Conservation (phyloP, 2,797 vertebrate species). For the Epinephelus malabaricus region DNA sequence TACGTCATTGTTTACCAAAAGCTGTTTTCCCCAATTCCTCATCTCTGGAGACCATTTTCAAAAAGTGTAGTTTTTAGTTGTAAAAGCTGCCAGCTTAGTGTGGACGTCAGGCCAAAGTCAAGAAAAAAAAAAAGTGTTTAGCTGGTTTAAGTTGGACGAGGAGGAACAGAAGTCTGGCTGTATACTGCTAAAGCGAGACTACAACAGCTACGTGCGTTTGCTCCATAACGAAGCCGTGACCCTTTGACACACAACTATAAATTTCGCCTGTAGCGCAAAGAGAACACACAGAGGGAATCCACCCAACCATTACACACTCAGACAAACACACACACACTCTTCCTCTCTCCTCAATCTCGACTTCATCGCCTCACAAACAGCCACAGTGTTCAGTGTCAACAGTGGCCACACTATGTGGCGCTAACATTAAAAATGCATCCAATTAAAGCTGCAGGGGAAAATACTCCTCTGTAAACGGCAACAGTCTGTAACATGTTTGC, state of each 20-base stretch:
- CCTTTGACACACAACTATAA: conserved; percentile 20
- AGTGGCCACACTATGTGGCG: conserved; percentile 59
- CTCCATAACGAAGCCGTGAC: not conserved
- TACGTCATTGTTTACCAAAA: conserved; percentile 9
- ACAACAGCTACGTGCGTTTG: not conserved
- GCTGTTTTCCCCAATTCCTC: not conserved
- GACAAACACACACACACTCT: conserved; percentile 29
- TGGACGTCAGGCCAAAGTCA: not conserved
- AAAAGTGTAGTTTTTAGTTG: not conserved
- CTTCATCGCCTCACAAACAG: conserved; percentile 58
- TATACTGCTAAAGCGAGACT: not conserved
- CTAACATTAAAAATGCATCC: conserved; percentile 71
- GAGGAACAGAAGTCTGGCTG: no score
- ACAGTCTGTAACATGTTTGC: conserved; percentile 73
- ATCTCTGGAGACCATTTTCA: not conserved
- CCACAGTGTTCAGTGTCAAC: conserved; percentile 70
- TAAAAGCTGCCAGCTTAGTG: not conserved
- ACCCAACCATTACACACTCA: conserved; percentile 33
- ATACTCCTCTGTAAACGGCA: conserved; percentile 56
- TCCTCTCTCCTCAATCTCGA: conserved; percentile 40
- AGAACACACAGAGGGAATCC: conserved; percentile 25
- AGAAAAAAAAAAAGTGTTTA: no score
- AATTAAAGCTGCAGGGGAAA: conserved; percentile 70
- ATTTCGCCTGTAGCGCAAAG: conserved; percentile 37
- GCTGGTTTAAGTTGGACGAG: no score